A percentile compares a stretch with the other conserved stretches of the same genome.
These are phyloP conservation scores for Notothenia rossii DNA, from an alignment of 2,113 vertebrate species.

Conservation along the genomic window DNA sequence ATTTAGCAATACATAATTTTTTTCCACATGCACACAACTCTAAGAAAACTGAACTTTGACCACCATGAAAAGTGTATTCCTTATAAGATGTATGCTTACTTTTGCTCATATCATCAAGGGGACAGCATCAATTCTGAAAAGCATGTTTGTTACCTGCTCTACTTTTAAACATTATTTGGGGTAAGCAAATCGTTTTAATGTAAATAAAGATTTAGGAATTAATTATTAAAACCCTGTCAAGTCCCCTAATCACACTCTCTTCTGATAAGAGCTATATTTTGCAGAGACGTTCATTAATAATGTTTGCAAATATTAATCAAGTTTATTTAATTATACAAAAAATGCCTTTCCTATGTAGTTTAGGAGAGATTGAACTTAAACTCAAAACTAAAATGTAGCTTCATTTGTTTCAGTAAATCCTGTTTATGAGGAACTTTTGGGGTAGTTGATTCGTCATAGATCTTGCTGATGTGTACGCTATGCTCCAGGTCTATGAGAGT, in stretches of 20 bases:
- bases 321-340: background rate
- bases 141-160: background rate
- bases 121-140: background rate
- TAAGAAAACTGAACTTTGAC: slow-evolving; percentile 7
- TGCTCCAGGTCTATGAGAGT: slow-evolving; percentile 19
- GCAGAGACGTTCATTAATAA: background rate
- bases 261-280: background rate
- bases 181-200: background rate
- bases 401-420: slow-evolving; percentile 9
- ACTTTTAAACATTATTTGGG: background rate
- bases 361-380: background rate
- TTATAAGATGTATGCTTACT: background rate
- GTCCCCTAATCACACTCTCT: background rate
- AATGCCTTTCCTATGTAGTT: too few relatives aligned
- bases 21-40: background rate
- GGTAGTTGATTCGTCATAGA: background rate
- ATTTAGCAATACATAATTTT: background rate
- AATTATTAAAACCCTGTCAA: background rate
- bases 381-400: slow-evolving; percentile 9
- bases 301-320: background rate
- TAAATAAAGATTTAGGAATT: background rate
- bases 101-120: background rate
- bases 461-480: slow-evolving; percentile 6
- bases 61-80: background rate
- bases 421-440: slow-evolving; percentile 10